Evolutionary conservation across 2,888 invertebrate genomes (phyloP).

Genomic region (Andrena bucephala): DNA sequence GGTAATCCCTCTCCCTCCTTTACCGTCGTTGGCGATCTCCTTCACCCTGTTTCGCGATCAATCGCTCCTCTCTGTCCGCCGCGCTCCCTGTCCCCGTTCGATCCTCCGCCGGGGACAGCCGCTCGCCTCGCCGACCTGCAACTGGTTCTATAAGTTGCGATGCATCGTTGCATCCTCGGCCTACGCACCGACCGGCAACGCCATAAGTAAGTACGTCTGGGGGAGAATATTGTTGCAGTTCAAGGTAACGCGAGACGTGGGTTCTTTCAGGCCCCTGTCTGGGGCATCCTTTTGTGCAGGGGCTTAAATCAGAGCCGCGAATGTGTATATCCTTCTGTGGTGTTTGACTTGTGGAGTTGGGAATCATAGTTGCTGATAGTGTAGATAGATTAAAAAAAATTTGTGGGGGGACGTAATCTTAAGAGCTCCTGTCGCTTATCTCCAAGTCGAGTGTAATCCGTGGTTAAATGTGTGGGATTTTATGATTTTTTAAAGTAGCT

Average conservation of each 20-base stretch:
- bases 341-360: neutral
- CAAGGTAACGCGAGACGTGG: slow-evolving; percentile 23
- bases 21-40: slow-evolving; percentile 19
- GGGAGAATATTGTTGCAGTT: slow-evolving; percentile 37
- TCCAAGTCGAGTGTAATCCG: no score
- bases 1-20: slow-evolving; percentile 36
- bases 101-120: slow-evolving; percentile 45
- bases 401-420: no score
- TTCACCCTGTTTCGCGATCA: slow-evolving; percentile 46
- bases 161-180: slow-evolving; percentile 38
- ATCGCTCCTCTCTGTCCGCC: slow-evolving; percentile 26
- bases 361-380: neutral
- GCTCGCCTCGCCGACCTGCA: slow-evolving; percentile 22
- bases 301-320: slow-evolving; percentile 4
- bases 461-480: no score
- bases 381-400: neutral
- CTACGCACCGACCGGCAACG: slow-evolving; percentile 31
- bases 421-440: no score
- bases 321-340: neutral
- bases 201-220: slow-evolving; percentile 34
- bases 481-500: no score
- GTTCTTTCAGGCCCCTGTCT: slow-evolving; percentile 2
- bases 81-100: slow-evolving; percentile 21
- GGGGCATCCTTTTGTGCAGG: neutral
- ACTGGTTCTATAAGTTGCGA: slow-evolving; percentile 57